These are phyloP conservation scores for Apostichopus japonicus DNA, from an alignment of 35 echinoderm and acorn worm species.

Conservation along the genomic window DNA sequence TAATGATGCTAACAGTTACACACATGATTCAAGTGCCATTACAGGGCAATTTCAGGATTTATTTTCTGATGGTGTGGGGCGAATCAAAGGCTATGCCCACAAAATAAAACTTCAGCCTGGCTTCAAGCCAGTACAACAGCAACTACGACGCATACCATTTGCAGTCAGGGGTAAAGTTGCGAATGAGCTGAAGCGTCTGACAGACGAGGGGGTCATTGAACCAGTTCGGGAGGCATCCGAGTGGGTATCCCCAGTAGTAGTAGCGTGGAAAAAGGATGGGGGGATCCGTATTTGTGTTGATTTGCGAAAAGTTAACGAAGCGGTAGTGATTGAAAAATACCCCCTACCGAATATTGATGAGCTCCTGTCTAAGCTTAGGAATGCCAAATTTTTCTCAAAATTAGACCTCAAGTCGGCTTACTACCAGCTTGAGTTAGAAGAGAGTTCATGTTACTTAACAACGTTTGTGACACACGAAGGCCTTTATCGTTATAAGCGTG, in stretches of 20 bases:
- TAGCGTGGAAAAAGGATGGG: conserved; percentile 54
- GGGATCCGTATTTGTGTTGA: conserved; percentile 65
- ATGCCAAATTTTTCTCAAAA: conserved; percentile 60
- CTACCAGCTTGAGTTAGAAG: conserved; percentile 51
- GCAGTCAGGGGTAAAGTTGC: conserved; percentile 60
- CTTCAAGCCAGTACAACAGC: conserved; percentile 61
- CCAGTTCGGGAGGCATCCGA: conserved; percentile 51
- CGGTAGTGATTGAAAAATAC: conserved; percentile 49
- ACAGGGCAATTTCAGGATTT: background rate
- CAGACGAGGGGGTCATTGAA: conserved; percentile 60
- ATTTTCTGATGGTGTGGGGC: conserved; percentile 11
- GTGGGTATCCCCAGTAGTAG: conserved; percentile 70
- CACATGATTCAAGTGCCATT: background rate
- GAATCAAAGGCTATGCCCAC: conserved; percentile 14
- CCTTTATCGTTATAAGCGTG: conserved; percentile 52
- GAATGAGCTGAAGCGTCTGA: conserved; percentile 27
- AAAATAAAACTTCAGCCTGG: conserved; percentile 46
- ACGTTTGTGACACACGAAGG: conserved; percentile 72
- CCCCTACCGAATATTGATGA: conserved; percentile 71
- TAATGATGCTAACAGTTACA: no score
- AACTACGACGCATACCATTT: conserved; percentile 58
- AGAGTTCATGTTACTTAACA: background rate
- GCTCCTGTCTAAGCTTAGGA: conserved; percentile 48
- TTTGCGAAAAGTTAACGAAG: conserved; percentile 64
- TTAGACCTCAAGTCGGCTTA: conserved; percentile 65